Base-by-base conservation (phyloP, 2,797 vertebrate genomes). In the Lutjanus campechanus region DNA sequence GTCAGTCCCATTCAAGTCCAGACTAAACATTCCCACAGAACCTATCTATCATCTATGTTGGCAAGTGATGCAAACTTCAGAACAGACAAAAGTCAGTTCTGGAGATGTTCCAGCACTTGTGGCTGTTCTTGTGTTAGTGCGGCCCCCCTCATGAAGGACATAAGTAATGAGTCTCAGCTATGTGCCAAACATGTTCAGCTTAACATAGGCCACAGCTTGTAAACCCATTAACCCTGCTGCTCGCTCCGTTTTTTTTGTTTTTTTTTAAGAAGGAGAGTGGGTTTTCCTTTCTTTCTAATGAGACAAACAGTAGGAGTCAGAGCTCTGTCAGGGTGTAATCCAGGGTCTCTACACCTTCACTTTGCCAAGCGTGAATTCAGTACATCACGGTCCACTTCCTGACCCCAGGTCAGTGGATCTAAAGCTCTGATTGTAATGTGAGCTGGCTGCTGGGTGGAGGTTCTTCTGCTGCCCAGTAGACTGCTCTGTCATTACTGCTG, bases 171-270 rank as follows among this genome's bases (percentile, higher is more conserved):
- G 63, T 62, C 44, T 73, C 73, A 73, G 79, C 68, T 66, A 62
- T 76, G 76, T 84, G 82, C 58, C 74, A 81, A 78, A 81, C 77
- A 67, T 88, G 81, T 75, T 84, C 43, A 74, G 76, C 62, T 68
- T 58, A 54, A 75, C 77, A 77, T 69, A 78, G 54, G 19, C 65
- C 62, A 29, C 77, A 86, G 81, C 77, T 81, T 64, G 66, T 77
- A 69, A 88, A 82, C 76, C 76, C 73, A 71, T 76, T 88, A 80
- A 81, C 85, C 81, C 67, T 51, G 49, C 58, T 43, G 19, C 67
- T 68, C 11, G 58, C 53, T 43, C 67, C 46, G 17, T 44, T 76
- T 50, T 69, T 20, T n/a, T 29, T 11, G 47, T 46, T 80, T 61
- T 56, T 50, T 66, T 69, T 50, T 16, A 7, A 7, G 8, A 67